Evolutionary conservation across 1,140 invertebrate species (phyloP).

Genomic region (Cryptotermes secundus): DNA sequence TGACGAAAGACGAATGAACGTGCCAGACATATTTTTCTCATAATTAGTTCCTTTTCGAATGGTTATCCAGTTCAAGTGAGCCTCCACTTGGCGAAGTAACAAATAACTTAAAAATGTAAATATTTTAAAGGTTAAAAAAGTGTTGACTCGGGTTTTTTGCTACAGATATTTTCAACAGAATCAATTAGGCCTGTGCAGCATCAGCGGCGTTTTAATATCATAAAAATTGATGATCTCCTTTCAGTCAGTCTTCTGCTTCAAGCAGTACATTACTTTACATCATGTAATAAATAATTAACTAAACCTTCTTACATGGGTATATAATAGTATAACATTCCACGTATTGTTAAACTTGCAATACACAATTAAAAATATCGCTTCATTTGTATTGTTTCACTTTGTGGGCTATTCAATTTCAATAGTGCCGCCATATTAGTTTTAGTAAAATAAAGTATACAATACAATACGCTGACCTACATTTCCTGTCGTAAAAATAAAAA

Average conservation of each 20-base stretch:
- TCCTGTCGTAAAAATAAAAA: too few relatives aligned
- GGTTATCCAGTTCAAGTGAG: background rate
- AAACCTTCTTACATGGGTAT: background rate
- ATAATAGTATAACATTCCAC: constrained; percentile 15
- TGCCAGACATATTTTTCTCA: too few relatives aligned
- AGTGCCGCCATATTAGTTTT: background rate
- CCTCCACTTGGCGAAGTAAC: background rate
- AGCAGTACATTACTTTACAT: constrained; percentile 19
- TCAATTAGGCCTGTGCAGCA: background rate
- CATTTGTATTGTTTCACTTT: background rate
- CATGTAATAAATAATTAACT: constrained; percentile 11
- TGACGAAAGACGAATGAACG: too few relatives aligned
- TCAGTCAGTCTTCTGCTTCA: background rate
- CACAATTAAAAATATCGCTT: constrained; percentile 17
- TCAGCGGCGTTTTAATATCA: background rate
- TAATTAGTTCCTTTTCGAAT: too few relatives aligned
- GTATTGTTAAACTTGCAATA: background rate
- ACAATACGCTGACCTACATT: background rate
- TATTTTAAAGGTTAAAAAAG: background rate
- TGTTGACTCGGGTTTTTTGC: background rate
- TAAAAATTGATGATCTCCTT: constrained; percentile 4
- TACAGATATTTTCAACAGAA: background rate
- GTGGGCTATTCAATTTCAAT: background rate
- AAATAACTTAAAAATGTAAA: background rate
- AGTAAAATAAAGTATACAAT: background rate